phyloP scores from a whole-genome alignment of 2,113 vertebrate genomes.

The Periophthalmodon schlosseri region DNA sequence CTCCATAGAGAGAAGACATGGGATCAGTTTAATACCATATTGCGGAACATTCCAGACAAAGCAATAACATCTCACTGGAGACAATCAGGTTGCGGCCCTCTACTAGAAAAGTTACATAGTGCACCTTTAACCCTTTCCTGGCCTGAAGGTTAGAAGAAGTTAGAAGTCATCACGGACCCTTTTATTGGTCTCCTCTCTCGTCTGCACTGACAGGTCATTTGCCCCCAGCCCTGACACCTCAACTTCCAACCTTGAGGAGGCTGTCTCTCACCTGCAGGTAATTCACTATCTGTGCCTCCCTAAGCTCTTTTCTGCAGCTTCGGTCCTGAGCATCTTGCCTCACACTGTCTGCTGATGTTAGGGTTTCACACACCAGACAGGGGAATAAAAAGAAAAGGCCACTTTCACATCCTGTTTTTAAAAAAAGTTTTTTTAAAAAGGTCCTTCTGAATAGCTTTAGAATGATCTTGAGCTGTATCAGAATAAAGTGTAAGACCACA shows the following conservation, averaged over 20 bases:
- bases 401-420: slow-evolving; percentile 66
- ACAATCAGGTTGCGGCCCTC: too few species aligned
- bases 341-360: slow-evolving; percentile 55
- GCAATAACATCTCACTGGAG: too few species aligned
- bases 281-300: slow-evolving; percentile 50
- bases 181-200: not conserved
- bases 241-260: slow-evolving; percentile 31
- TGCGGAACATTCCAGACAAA: too few species aligned
- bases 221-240: slow-evolving; percentile 26
- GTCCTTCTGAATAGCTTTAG: too few species aligned
- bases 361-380: slow-evolving; percentile 35
- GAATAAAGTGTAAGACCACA: too few species aligned
- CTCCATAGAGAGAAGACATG: too few species aligned
- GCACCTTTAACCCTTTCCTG: not conserved
- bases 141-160: not conserved
- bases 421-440: too few species aligned
- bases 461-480: too few species aligned
- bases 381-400: slow-evolving; percentile 15
- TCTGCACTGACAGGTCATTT: slow-evolving; percentile 39
- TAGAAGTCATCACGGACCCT: not conserved
- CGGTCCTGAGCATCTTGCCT: slow-evolving; percentile 35
- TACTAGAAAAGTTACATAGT: not conserved
- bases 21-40: too few species aligned
- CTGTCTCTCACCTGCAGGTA: slow-evolving; percentile 33
- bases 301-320: slow-evolving; percentile 42